Evolutionary conservation across 1,140 invertebrate species (phyloP).

Genomic region (Teleogryllus occipitalis): DNA sequence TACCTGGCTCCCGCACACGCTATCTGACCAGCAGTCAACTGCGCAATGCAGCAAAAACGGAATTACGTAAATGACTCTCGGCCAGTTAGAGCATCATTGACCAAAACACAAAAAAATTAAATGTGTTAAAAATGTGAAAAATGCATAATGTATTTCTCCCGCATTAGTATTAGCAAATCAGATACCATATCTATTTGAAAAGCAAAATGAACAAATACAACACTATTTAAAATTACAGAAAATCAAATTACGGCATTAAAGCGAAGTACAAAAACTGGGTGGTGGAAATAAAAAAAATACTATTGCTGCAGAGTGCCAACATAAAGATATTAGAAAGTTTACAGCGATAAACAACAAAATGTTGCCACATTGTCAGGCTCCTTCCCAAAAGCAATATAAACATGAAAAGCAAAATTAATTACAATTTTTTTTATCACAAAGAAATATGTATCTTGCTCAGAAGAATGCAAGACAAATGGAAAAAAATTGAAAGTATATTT

Average conservation of each 20-base stretch:
- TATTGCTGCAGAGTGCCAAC: neutral
- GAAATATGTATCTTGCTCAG: neutral
- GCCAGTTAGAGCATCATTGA: neutral
- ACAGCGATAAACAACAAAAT: neutral
- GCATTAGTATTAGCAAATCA: neutral
- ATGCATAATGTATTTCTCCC: neutral
- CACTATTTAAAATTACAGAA: neutral
- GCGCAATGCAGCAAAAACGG: constrained; percentile 7
- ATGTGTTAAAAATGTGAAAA: neutral
- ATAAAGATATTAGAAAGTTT: neutral
- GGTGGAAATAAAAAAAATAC: neutral
- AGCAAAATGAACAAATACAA: neutral
- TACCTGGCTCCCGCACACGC: neutral
- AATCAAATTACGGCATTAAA: neutral
- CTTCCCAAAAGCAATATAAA: constrained; percentile 1
- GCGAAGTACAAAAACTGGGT: neutral
- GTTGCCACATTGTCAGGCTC: neutral
- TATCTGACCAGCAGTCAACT: neutral
- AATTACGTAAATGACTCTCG: neutral
- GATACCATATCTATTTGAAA: neutral
- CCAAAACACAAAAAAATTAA: constrained; percentile 8
- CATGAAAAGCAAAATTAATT: neutral
- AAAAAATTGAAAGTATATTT: too few relatives aligned
- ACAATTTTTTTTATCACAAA: neutral
- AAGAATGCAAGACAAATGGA: too few relatives aligned